Evolutionary conservation across 2,888 invertebrate genomes (phyloP).

Genomic region (Pinctada fucata): DNA sequence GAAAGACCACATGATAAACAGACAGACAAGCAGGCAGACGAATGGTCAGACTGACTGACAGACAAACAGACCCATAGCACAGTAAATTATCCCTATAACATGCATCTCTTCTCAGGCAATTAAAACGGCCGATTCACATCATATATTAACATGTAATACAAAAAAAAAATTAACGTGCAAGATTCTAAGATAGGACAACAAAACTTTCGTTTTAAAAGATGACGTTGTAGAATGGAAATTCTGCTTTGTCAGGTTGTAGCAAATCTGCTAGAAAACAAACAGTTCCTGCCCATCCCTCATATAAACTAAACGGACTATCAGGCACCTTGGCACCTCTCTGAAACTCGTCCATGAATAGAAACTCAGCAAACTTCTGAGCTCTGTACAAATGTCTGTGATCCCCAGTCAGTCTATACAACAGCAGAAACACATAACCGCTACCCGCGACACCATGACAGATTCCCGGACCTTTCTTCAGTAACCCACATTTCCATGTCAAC

Average conservation of each 20-base stretch:
- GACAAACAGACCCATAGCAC: too few relatives aligned
- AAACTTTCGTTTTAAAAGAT: conserved; percentile 20
- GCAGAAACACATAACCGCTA: conserved; percentile 74
- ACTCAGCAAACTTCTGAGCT: conserved; percentile 87
- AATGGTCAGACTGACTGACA: too few relatives aligned
- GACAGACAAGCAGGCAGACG: not conserved
- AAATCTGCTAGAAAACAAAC: conserved; percentile 89
- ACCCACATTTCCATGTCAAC: conserved; percentile 88
- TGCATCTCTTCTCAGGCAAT: too few relatives aligned
- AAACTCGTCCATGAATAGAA: conserved; percentile 79
- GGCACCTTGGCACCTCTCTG: conserved; percentile 83
- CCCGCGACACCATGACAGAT: conserved; percentile 87
- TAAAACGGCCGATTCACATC: too few relatives aligned
- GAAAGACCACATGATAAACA: not conserved
- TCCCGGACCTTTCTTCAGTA: conserved; percentile 91
- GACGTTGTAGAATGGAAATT: conserved; percentile 89
- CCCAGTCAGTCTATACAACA: conserved; percentile 86
- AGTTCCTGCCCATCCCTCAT: conserved; percentile 91
- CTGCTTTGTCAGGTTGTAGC: conserved; percentile 84
- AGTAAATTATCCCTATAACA: too few relatives aligned
- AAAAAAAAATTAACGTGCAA: too few relatives aligned
- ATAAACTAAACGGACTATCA: conserved; percentile 89
- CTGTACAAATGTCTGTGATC: conserved; percentile 84
- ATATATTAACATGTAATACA: too few relatives aligned
- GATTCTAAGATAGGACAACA: too few relatives aligned